Evolutionary conservation across 2,797 vertebrate genomes (phyloP).

Genomic region (Lutjanus argentimaculatus): DNA sequence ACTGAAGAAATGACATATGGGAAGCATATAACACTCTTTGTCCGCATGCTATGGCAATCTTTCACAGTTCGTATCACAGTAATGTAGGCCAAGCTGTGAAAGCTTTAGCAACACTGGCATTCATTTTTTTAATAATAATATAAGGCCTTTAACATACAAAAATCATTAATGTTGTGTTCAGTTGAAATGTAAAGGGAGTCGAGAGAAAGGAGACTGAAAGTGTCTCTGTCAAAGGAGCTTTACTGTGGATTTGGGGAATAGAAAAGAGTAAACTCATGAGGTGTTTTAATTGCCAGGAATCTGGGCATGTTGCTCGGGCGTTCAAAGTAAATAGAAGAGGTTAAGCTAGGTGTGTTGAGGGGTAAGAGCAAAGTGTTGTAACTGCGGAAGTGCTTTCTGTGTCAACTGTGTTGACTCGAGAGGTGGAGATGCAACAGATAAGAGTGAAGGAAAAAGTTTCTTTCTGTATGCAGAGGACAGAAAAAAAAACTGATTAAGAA

Average conservation of each 20-base stretch:
- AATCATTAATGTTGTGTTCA: not conserved
- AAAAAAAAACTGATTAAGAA: too few species aligned
- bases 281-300: not conserved
- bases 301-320: not conserved
- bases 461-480: not conserved
- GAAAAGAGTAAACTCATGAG: not conserved
- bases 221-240: not conserved
- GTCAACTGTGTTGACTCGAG: not conserved
- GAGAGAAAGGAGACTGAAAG: too few species aligned
- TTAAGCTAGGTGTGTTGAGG: too few species aligned
- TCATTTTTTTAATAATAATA: not conserved
- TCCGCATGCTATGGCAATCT: too few species aligned
- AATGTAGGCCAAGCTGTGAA: too few species aligned
- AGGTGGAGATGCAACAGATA: not conserved
- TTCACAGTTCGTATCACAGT: too few species aligned
- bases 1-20: too few species aligned
- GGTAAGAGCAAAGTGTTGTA: not conserved
- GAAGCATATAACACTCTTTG: too few species aligned
- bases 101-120: too few species aligned
- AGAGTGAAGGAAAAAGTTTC: not conserved
- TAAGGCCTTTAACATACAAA: not conserved
- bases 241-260: not conserved
- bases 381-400: not conserved
- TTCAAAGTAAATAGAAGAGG: not conserved
- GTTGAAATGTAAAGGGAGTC: not conserved